A percentile compares a stretch with the other conserved stretches of the same genome.
Conservation (phyloP, 1,140 invertebrate genomes). For the Atta cephalotes region DNA sequence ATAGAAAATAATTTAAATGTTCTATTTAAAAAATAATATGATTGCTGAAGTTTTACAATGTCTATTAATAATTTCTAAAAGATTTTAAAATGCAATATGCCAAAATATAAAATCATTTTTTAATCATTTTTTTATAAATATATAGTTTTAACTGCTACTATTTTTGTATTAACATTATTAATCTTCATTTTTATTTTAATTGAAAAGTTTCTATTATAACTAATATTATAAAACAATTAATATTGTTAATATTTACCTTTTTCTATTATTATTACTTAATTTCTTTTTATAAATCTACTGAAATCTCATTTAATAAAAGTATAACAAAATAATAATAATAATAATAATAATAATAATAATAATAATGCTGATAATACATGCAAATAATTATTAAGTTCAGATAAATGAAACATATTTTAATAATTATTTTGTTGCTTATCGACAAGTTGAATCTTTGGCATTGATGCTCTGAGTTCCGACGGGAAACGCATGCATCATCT, state of each 20-base stretch:
- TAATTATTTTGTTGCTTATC: background rate
- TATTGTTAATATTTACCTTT: background rate
- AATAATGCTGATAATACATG: background rate
- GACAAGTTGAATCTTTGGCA: background rate
- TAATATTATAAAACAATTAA: background rate
- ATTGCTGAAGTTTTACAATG: background rate
- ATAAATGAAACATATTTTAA: background rate
- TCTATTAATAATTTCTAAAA: background rate
- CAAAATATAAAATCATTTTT: background rate
- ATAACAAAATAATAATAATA: background rate
- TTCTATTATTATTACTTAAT: background rate
- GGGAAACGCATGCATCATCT: background rate
- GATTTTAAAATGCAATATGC: background rate
- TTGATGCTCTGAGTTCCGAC: constrained; percentile 16
- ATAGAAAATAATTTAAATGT: background rate
- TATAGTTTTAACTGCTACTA: background rate
- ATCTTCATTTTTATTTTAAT: background rate
- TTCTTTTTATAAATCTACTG: background rate
- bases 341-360: background rate
- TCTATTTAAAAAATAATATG: background rate
- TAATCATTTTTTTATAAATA: background rate
- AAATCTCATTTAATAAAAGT: background rate
- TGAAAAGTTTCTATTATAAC: background rate
- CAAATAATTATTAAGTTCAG: background rate
- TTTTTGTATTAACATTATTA: background rate